Conservation (phyloP, 2,888 invertebrate species). For the Epirrhoe tristata region DNA sequence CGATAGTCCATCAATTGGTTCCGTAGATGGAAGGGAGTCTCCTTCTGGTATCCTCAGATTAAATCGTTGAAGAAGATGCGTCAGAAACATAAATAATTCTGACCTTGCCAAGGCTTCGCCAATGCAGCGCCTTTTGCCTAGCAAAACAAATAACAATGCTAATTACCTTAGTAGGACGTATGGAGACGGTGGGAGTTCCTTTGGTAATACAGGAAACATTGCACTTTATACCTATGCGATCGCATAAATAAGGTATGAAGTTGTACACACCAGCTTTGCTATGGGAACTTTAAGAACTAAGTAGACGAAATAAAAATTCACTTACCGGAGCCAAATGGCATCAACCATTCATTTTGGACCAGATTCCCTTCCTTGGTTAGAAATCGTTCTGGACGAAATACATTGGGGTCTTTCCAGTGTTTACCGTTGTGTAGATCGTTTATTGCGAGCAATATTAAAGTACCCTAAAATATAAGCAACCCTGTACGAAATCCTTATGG, state of each 20-base stretch:
- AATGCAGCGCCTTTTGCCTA: slow-evolving; percentile 92
- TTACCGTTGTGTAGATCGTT: slow-evolving; percentile 87
- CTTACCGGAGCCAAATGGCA: slow-evolving; percentile 85
- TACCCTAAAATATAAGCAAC: slow-evolving; percentile 70
- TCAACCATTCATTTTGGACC: slow-evolving; percentile 70
- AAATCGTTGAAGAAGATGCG: slow-evolving; percentile 90
- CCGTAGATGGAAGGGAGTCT: slow-evolving; percentile 70
- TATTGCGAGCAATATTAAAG: slow-evolving; percentile 86
- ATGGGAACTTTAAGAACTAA: not conserved
- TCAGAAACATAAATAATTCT: slow-evolving; percentile 91
- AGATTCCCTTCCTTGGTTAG: slow-evolving; percentile 83
- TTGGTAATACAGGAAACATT: slow-evolving; percentile 10
- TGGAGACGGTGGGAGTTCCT: not conserved
- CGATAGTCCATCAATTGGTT: slow-evolving; percentile 84
- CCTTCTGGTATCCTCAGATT: slow-evolving; percentile 65
- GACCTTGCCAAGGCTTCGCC: slow-evolving; percentile 91
- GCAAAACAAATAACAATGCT: slow-evolving; percentile 33
- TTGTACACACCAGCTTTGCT: not conserved
- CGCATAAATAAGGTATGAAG: slow-evolving; percentile 4
- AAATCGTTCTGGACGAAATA: slow-evolving; percentile 88
- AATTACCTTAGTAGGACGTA: slow-evolving; percentile 1
- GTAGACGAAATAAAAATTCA: slow-evolving; percentile 4
- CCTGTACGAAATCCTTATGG: not conserved
- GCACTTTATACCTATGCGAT: not conserved
- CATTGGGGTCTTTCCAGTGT: slow-evolving; percentile 86